Evolutionary conservation across 2,797 vertebrate species (phyloP), one percentile per base, ranked within the genome.

Genomic region (Alauda arvensis): DNA sequence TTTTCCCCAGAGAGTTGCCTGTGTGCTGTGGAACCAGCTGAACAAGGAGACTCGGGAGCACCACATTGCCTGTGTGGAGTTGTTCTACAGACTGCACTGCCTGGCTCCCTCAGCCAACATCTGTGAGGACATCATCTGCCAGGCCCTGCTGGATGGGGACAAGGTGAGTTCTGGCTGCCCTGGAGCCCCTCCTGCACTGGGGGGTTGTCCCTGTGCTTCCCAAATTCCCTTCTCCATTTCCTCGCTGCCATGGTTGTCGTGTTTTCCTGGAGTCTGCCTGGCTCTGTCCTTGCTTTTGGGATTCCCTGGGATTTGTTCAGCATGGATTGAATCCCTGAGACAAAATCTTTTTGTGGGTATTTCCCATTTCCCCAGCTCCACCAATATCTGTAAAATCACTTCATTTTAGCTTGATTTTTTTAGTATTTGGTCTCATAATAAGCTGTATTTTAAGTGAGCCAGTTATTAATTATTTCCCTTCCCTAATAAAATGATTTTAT

Each of bases 61-160:
- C 86, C 99, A 99, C 61, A 96, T 98, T 91, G 97, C 98, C 87
- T 98, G 98, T 7, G 99, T 99, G 79, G 99, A 99, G 55, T 96
- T 99, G 29, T 99, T 99, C 95, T 99, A 99, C 94, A 97, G 98
- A 62, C 97, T 99, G 29, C 99, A 99, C 96, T 99, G 99, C 96
- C 96, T 99, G 96, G 98, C 99, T 70, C 99, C 99, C 0, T 98
- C 98, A 1, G 97, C 98, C 23, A 98, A 94, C 86, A 97, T 99
- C 96, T 99, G 99, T 10, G 99, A 99, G 91, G 99, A 99, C 93
- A 99, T 99, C 90, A 98, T 99, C 96, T 99, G 99, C 94, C 98
- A 98, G 7, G 98, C 98, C 0, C 97, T 99, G 17, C 71, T 98
- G 93, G 97, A 98, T 94, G 95, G 93, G 46, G 98, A 99, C 94